Evolutionary conservation across 2,113 vertebrate species (phyloP), one percentile per base, ranked within the genome.

Genomic region (Astur gentilis): DNA sequence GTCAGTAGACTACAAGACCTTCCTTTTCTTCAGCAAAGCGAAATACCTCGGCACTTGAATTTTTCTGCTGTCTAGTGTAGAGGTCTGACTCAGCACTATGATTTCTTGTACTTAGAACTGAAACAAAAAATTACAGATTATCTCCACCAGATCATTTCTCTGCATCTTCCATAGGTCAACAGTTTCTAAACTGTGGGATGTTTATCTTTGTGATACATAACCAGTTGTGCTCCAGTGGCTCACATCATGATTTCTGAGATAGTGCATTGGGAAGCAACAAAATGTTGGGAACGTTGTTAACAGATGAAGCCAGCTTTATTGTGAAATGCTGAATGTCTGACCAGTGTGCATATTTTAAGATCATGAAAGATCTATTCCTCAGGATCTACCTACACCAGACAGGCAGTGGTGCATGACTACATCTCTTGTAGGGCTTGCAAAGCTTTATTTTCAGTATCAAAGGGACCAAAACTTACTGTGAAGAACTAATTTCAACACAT

Each of bases 341-440:
- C 26, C 45, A 65, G 22, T 5, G 10, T 9, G 16, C 10, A 4
- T 13, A 45, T 26, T 77, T 69, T 60, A 77, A 83, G 42, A 80
- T 16, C 4, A 60, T 87, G 66, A 83, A 64, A 72, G 14, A 29
- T 64, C 13, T 72, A 44, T 80, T 93, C 22, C 26, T 38, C 13
- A 27, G 54, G 31, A 69, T 55, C n/a, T 77, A 55, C 73, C 49
- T 27, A 27, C 6, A 81, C 9, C n/a, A 50, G 16, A 26, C 16
- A 73, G 31, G 22, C 9, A 9, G 6, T 2, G 2, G 55, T 61
- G 44, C 36, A 75, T 0, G 0, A 52, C 16, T 52, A 19, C 13
- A 10, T 8, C 38, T 80, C 27, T 19, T 26, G 8, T 18, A 79
- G 57, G 29, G 71, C 6, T 66, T 25, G 6, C 3, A 85, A 65